These are phyloP conservation scores for Dicyrtomina minuta DNA, from an alignment of 2,888 invertebrate species.

Conservation along the genomic window DNA sequence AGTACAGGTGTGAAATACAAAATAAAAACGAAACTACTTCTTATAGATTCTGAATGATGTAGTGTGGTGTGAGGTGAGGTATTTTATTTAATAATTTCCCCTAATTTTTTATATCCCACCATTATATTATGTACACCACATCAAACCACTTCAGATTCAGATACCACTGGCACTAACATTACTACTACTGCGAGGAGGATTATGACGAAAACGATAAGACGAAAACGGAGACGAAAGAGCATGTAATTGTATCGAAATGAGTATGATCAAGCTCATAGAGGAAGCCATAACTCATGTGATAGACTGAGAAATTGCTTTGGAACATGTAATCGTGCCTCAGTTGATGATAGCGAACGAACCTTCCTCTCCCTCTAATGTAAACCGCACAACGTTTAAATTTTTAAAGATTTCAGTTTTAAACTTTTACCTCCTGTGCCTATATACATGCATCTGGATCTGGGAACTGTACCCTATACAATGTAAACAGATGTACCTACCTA, in stretches of 20 bases:
- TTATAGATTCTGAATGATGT: too few species aligned
- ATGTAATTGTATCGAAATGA: slow-evolving; percentile 34
- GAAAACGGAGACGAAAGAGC: background rate
- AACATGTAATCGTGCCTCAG: slow-evolving; percentile 28
- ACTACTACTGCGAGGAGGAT: background rate
- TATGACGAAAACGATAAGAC: too few species aligned
- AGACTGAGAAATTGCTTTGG: slow-evolving; percentile 46
- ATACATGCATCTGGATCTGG: too few species aligned
- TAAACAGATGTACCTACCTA: too few species aligned
- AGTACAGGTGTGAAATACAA: background rate
- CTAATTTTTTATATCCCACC: background rate
- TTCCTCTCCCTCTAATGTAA: slow-evolving; percentile 27
- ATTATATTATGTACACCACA: too few species aligned
- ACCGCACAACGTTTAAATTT: slow-evolving; percentile 23
- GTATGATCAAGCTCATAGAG: slow-evolving; percentile 36
- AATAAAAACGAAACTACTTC: background rate
- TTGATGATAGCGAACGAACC: slow-evolving; percentile 25
- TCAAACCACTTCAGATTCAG: background rate
- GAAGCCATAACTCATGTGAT: slow-evolving; percentile 53
- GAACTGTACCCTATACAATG: too few species aligned
- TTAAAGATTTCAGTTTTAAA: background rate
- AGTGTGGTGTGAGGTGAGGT: background rate
- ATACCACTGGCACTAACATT: too few species aligned
- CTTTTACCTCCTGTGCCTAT: background rate
- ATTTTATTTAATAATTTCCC: slow-evolving; percentile 14